Base-by-base conservation (phyloP, 2,113 vertebrate genomes). In the Lynx canadensis region DNA sequence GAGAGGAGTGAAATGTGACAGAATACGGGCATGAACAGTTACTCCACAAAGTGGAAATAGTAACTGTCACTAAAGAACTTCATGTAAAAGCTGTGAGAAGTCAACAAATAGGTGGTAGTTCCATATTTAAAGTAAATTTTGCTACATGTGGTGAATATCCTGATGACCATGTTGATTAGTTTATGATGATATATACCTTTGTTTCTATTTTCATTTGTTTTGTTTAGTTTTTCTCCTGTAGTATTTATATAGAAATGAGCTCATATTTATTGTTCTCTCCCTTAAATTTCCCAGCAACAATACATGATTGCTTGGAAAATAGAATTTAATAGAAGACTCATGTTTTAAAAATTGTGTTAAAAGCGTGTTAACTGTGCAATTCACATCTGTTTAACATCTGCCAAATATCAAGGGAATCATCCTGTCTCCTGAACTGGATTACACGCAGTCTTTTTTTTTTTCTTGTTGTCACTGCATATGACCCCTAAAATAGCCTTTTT, bases 401-500 rank as follows among this genome's bases (percentile, higher is more conserved):
- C 69, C 48, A 81, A 88, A 38, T 57, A 52, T 63, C 38, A 94
- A 50, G 14, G 76, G 41, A 90, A 65, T 76, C 36, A 91, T 38
- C 5, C 82, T 95, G 13, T 74, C 12, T 65, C 13, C 68, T 83
- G 74, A 45, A 90, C 25, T 96, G 36, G 27, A 79, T 88, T 78
- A 79, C 31, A 74, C 7, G 90, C 3, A 50, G 2, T 81, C 5
- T 33, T 31, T 33, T 7, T 66, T 76, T 25, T 60, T 29, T n/a
- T 6, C 10, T 27, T 57, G 5, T 91, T 81, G 41, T 92, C 68
- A 73, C 55, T 96, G n/a, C 3, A 86, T 5, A 52, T 16, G 60
- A 57, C 27, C 3, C n/a, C n/a, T 80, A 74, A 97, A 98, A 96
- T 63, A 80, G 33, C 16, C 18, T 73, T 29, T 91, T 94, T 83